Evolutionary conservation across 64 coral and sea anemone genomes (phyloP), one percentile per base, ranked within the genome.

Genomic region (Trachythela sp.): DNA sequence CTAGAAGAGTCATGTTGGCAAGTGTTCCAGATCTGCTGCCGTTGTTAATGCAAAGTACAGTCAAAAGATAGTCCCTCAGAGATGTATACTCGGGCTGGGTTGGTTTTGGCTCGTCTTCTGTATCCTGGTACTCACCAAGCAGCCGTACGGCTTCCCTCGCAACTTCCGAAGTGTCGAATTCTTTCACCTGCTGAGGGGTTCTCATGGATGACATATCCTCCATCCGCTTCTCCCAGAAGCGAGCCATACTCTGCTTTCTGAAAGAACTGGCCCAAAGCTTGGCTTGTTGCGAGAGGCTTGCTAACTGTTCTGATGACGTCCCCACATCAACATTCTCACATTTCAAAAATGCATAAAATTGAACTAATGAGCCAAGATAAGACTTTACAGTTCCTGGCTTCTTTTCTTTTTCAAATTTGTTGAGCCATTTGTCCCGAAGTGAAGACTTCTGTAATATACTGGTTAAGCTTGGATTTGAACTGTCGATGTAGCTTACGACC

Each of bases 171-270:
- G n/a, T n/a, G n/a, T n/a, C n/a, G n/a, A n/a, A n/a, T n/a, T n/a
- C n/a, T n/a, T n/a, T n/a, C n/a, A n/a, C n/a, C n/a, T n/a, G n/a
- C n/a, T n/a, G n/a, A n/a, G n/a, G n/a, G n/a, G n/a, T n/a, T 7
- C 84, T 48, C 54, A 93, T 8, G 24, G 84, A 85, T 13, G 34
- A 5, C 1, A 89, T 58, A 35, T 93, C 92, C 24, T 77, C 54
- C 18, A 22, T 54, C 84, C 88, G 88, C 87, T 93, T 89, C 67
- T 93, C 92, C n/a, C 83, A 84, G 52, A 89, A 83, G 37, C 92
- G 43, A 13, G 45, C 51, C 50, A 85, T 93, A 27, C 48, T 89
- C 11, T 89, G 14, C 36, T 93, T 93, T 32, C 64, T 64, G 51
- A 71, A 93, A 10, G 87, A 49, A 31, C 17, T 41, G 18, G 87